A percentile compares a stretch with the other conserved stretches of the same genome.
Conservation (phyloP, 2,888 invertebrate genomes). For the Eilema caniola region DNA sequence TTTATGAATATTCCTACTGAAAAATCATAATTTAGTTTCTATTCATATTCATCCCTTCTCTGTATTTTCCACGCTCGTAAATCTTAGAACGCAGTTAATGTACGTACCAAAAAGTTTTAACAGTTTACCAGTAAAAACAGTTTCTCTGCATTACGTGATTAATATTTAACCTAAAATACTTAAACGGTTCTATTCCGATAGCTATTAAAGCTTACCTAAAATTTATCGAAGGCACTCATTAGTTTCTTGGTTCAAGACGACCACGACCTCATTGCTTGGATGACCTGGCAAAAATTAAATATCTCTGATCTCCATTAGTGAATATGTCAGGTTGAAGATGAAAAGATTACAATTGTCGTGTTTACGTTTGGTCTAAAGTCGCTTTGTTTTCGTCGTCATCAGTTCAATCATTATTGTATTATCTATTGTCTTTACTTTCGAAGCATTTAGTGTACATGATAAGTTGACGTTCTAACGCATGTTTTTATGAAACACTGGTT, state of each 20-base stretch:
- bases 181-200: conserved; percentile 24
- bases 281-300: too few species aligned
- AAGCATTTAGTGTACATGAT: neutral
- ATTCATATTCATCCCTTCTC: neutral
- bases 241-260: too few species aligned
- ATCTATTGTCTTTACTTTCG: neutral
- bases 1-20: neutral
- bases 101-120: conserved; percentile 28
- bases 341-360: neutral
- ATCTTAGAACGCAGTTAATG: conserved; percentile 25
- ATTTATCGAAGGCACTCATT: neutral
- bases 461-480: neutral
- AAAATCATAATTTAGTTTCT: conserved; percentile 21
- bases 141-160: conserved; percentile 35
- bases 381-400: neutral
- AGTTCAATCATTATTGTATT: neutral
- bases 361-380: neutral
- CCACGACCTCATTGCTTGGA: too few species aligned
- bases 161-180: conserved; percentile 38
- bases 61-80: conserved; percentile 4
- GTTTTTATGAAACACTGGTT: neutral
- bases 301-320: too few species aligned
- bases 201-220: neutral
- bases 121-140: conserved; percentile 30
- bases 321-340: too few species aligned